Evolutionary conservation across 1,140 invertebrate genomes (phyloP).

Genomic region (Temnothorax nylanderi): DNA sequence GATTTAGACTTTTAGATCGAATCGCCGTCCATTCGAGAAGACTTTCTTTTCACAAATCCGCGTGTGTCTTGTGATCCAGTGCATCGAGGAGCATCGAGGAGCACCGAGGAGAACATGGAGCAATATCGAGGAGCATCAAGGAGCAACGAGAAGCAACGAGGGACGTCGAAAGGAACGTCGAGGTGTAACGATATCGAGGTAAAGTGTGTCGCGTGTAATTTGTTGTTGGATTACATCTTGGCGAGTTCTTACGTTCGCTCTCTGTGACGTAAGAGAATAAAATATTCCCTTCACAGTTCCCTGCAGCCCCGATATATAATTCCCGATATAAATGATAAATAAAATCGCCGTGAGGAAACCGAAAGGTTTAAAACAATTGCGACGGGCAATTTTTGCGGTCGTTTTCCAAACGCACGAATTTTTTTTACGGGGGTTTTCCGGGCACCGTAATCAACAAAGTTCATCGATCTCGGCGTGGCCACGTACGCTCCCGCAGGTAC

Average conservation of each 20-base stretch:
- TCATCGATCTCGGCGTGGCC: conserved; percentile 1
- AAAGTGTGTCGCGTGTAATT: not conserved
- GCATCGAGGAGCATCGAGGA: not conserved
- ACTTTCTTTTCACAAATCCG: not conserved
- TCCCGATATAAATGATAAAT: not conserved
- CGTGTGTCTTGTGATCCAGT: not conserved
- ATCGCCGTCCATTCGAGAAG: not conserved
- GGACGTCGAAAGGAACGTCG: too few relatives aligned
- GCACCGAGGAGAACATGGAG: too few relatives aligned
- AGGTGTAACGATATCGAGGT: not conserved
- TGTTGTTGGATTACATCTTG: not conserved
- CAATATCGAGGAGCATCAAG: not conserved
- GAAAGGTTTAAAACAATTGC: not conserved
- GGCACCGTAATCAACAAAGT: conserved; percentile 21
- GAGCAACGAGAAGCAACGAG: too few relatives aligned
- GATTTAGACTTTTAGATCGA: not conserved
- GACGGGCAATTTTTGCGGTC: not conserved
- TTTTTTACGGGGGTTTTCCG: not conserved
- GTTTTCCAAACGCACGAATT: not conserved
- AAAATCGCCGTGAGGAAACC: not conserved
- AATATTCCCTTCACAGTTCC: not conserved
- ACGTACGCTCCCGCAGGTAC: not conserved
- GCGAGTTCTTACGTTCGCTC: not conserved
- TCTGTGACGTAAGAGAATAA: not conserved
- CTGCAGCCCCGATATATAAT: not conserved